Conservation (phyloP, 2,113 vertebrate species). For the Calcarius ornatus region DNA sequence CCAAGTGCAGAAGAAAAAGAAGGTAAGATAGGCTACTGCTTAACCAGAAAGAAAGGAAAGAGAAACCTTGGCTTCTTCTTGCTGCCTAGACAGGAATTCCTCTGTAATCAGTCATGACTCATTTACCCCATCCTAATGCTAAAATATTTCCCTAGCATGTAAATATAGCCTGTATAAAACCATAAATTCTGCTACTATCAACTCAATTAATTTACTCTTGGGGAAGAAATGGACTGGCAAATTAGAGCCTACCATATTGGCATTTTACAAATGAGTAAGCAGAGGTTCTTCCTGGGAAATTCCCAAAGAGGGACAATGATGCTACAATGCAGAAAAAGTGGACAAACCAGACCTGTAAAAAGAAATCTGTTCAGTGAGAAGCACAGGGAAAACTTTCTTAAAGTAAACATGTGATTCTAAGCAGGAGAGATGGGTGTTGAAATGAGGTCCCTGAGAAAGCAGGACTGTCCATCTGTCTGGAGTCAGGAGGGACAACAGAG, state of each 20-base stretch:
- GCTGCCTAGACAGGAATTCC: not conserved
- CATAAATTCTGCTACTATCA: not conserved
- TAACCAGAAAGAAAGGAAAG: not conserved
- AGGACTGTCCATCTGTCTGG: not conserved
- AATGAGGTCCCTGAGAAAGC: not conserved
- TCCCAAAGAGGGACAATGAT: not conserved
- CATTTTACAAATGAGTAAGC: not conserved
- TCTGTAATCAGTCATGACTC: not conserved
- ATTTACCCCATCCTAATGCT: not conserved
- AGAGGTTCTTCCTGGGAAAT: conserved; percentile 2
- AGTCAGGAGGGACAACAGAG: not conserved
- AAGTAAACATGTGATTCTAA: not conserved
- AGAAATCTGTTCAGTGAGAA: not conserved
- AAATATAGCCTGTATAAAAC: not conserved
- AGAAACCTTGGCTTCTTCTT: not conserved
- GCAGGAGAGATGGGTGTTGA: not conserved
- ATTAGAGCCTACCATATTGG: not conserved
- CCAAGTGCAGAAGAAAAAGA: not conserved
- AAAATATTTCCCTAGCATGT: not conserved
- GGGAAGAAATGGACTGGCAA: conserved; percentile 27
- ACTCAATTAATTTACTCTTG: not conserved
- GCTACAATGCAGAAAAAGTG: not conserved
- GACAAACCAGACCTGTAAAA: not conserved
- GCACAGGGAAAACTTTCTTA: not conserved
- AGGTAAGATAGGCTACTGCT: not conserved